A percentile compares a stretch with the other conserved stretches of the same genome.
Evolutionary conservation across 2,888 invertebrate genomes (phyloP).

Genomic region (Protonemura montana): DNA sequence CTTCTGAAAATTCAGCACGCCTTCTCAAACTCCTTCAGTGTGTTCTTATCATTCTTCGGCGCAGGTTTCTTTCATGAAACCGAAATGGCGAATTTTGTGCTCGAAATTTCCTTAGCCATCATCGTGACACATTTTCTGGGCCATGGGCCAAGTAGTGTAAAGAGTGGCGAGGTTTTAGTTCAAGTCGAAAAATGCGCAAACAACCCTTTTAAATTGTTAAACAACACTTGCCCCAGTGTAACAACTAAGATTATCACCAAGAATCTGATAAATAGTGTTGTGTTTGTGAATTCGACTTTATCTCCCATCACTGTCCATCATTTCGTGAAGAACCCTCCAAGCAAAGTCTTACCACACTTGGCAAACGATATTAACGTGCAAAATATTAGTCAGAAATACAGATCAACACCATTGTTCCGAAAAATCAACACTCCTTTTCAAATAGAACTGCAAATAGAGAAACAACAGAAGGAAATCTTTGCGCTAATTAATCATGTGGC

Average conservation of each 20-base stretch:
- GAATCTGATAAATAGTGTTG: neutral
- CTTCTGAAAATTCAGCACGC: no score
- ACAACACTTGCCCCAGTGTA: neutral
- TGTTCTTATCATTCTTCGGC: neutral
- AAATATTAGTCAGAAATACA: neutral
- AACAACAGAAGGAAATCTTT: constrained; percentile 25
- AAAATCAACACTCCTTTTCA: constrained; percentile 17
- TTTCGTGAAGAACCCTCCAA: neutral
- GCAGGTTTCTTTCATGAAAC: no score
- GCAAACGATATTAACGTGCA: neutral
- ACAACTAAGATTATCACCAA: neutral
- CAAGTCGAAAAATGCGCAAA: neutral
- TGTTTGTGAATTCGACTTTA: neutral
- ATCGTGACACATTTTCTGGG: neutral
- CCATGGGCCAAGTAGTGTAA: neutral
- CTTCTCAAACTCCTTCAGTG: no score
- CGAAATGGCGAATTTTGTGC: no score
- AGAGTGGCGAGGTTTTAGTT: neutral
- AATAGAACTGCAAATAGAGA: constrained; percentile 2
- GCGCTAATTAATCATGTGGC: constrained; percentile 17
- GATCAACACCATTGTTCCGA: neutral
- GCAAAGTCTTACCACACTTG: neutral
- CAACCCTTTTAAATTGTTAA: neutral
- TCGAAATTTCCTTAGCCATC: neutral
- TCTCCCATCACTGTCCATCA: neutral